Conservation (phyloP, 2,113 vertebrate species). For the Gnathonemus longibarbis region DNA sequence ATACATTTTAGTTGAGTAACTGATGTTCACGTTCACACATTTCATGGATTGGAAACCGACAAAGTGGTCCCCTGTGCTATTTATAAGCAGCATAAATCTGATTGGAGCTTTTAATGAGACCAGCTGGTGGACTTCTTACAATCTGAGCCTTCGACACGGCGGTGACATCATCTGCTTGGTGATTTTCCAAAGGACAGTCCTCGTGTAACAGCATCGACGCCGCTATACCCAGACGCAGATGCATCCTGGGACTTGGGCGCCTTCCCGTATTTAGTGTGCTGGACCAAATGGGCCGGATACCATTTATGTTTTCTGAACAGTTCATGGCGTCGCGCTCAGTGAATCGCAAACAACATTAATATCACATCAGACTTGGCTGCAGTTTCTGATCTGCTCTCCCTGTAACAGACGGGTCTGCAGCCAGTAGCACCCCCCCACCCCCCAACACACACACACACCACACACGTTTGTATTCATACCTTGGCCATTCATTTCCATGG, state of each 20-base stretch:
- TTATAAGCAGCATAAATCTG: slow-evolving; percentile 13
- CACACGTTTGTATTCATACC: not conserved
- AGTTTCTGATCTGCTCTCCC: not conserved
- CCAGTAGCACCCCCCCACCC: slow-evolving; percentile 39
- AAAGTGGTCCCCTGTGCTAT: not conserved
- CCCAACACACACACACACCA: slow-evolving; percentile 27
- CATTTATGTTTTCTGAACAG: slow-evolving; percentile 40
- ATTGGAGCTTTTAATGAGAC: slow-evolving; percentile 22
- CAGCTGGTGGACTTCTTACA: slow-evolving; percentile 9
- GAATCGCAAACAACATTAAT: slow-evolving; percentile 46
- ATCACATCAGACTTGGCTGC: slow-evolving; percentile 57
- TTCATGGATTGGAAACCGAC: not conserved
- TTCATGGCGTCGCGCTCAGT: slow-evolving; percentile 12
- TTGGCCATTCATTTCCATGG: not conserved
- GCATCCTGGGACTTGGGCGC: not conserved
- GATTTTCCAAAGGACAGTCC: not conserved
- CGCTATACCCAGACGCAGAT: not conserved
- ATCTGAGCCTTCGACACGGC: not conserved
- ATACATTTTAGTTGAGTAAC: not conserved
- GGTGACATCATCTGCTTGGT: not conserved
- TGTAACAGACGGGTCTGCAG: slow-evolving; percentile 25
- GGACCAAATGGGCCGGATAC: not conserved
- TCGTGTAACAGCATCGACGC: not conserved
- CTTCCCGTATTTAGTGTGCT: not conserved
- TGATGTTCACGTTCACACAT: not conserved